A percentile compares a stretch with the other conserved stretches of the same genome.
phyloP scores from a whole-genome alignment of 2,888 invertebrate genomes.

The Tetragonula carbonaria region DNA sequence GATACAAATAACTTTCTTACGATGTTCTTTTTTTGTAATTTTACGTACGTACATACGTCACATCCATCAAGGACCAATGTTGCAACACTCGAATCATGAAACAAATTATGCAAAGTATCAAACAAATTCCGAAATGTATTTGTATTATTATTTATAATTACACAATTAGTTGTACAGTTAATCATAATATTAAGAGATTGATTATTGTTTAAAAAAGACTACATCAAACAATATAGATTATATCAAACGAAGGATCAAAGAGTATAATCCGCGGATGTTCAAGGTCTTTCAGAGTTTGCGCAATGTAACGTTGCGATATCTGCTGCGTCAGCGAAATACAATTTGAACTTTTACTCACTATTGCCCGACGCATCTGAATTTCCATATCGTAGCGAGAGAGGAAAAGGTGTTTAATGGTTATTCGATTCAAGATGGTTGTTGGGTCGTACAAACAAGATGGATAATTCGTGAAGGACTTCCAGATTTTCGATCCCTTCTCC shows the following conservation, averaged over 20 bases:
- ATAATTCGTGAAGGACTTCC: slow-evolving; percentile 35
- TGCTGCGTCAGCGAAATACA: not conserved
- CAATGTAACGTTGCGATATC: not conserved
- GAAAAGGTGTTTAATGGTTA: not conserved
- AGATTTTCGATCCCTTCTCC: slow-evolving; percentile 55
- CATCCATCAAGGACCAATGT: no score
- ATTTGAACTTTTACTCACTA: not conserved
- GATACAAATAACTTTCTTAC: no score
- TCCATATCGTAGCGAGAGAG: not conserved
- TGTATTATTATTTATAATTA: no score
- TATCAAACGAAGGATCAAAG: not conserved
- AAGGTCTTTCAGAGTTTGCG: slow-evolving; percentile 5
- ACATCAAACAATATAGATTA: not conserved
- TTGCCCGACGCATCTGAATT: not conserved
- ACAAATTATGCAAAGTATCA: not conserved
- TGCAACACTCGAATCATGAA: no score
- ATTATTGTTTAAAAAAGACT: not conserved
- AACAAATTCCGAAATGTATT: no score
- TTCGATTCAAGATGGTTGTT: slow-evolving; percentile 13
- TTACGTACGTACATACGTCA: no score
- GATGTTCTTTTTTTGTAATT: no score
- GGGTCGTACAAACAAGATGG: slow-evolving; percentile 23
- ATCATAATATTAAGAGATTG: no score
- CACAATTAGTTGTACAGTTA: no score
- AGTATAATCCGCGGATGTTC: not conserved